Evolutionary conservation across 2,797 vertebrate species (phyloP).

Genomic region (Megaceryle alcyon): DNA sequence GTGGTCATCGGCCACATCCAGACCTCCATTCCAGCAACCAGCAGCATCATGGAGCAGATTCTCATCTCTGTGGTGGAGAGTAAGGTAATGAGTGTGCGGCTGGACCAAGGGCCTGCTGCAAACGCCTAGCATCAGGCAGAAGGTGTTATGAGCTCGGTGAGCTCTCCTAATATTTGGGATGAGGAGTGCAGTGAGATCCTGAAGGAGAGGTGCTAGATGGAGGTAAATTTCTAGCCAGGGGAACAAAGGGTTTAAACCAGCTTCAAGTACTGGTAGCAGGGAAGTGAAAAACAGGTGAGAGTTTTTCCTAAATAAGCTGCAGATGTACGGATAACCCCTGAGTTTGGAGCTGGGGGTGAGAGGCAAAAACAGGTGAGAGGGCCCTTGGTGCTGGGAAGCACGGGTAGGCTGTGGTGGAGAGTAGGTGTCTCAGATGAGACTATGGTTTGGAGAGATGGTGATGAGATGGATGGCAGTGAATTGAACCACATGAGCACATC

Average conservation of each 20-base stretch:
- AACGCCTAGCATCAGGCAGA: accelerated
- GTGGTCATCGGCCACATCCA: constrained; percentile 95
- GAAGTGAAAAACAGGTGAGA: background rate
- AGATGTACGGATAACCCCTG: background rate
- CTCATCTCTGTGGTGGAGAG: constrained; percentile 92
- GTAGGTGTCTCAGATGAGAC: background rate
- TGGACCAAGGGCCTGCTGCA: background rate
- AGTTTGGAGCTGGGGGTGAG: background rate
- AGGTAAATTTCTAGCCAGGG: background rate
- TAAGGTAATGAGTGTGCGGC: constrained; percentile 81
- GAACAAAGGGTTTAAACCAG: background rate
- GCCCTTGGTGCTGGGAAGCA: background rate
- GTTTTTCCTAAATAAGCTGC: background rate
- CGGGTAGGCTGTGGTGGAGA: background rate
- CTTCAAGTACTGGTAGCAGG: background rate
- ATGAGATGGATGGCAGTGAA: background rate
- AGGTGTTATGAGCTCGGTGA: accelerated
- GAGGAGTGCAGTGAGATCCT: background rate
- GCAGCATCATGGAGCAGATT: constrained; percentile 89
- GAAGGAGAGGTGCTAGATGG: background rate
- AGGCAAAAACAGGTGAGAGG: background rate
- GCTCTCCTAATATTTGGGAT: background rate
- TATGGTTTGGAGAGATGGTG: background rate
- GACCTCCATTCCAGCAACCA: constrained; percentile 83
- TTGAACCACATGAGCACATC: background rate